Conservation (phyloP, 2,888 invertebrate genomes). For the Andrena chrysosceles region DNA sequence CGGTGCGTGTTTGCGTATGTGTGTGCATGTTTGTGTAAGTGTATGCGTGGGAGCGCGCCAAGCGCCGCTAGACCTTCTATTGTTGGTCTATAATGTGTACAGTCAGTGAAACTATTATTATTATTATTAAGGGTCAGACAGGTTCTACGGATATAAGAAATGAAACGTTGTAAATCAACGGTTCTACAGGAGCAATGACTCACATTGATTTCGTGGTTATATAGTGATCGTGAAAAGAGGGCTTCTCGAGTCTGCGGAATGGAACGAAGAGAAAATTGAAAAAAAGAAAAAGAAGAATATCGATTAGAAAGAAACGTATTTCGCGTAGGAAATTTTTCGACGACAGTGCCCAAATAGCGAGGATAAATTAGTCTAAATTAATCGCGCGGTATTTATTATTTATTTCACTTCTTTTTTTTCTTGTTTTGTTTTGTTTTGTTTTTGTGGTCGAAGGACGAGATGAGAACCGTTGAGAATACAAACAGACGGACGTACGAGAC, state of each 20-base stretch:
- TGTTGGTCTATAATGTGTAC: slow-evolving; percentile 85
- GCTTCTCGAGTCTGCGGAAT: slow-evolving; percentile 49
- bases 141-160: slow-evolving; percentile 71
- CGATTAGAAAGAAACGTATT: slow-evolving; percentile 72
- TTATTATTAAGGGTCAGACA: slow-evolving; percentile 84
- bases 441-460: slow-evolving; percentile 2
- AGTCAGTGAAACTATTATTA: slow-evolving; percentile 85
- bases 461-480: slow-evolving; percentile 35
- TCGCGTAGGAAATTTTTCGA: slow-evolving; percentile 78
- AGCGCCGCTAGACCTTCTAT: slow-evolving; percentile 84
- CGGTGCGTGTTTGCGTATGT: slow-evolving; percentile 16
- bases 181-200: slow-evolving; percentile 76
- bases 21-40: slow-evolving; percentile 12
- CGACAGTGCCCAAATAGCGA: slow-evolving; percentile 63
- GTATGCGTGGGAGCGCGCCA: slow-evolving; percentile 77
- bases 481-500: slow-evolving; percentile 7
- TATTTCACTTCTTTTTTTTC: slow-evolving; percentile 19
- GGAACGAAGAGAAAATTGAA: slow-evolving; percentile 38
- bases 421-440: slow-evolving; percentile 12
- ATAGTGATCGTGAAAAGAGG: slow-evolving; percentile 52
- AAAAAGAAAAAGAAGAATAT: slow-evolving; percentile 47
- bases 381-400: slow-evolving; percentile 43
- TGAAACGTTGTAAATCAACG: slow-evolving; percentile 72
- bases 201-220: slow-evolving; percentile 73
- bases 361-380: slow-evolving; percentile 78